Percentiles rank a stretch among this genome's conserved stretches.
Conservation (phyloP, 2,797 vertebrate species). For the Gambusia yucatana region DNA sequence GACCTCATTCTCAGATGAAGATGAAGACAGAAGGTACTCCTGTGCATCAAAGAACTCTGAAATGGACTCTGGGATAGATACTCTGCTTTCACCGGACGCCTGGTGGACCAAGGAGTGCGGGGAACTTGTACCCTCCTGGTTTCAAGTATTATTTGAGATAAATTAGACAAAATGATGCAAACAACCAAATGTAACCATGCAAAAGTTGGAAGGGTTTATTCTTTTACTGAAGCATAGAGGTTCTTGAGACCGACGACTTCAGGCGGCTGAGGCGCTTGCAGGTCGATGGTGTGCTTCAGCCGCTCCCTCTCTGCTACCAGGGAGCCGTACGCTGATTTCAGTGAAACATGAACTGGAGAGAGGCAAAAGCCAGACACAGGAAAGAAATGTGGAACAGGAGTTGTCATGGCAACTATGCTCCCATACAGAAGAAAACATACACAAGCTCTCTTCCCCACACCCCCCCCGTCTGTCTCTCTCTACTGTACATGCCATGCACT, state of each 20-base stretch:
- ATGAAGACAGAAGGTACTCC: constrained; percentile 95
- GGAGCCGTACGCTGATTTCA: constrained; percentile 89
- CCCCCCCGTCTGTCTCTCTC: background rate
- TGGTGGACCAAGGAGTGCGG: constrained; percentile 89
- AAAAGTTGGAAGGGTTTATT: constrained; percentile 1
- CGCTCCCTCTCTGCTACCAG: constrained; percentile 87
- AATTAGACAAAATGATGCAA: background rate
- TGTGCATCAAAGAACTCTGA: constrained; percentile 97
- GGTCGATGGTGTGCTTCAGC: constrained; percentile 87
- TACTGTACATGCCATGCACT: constrained; percentile 4
- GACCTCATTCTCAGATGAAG: constrained; percentile 98
- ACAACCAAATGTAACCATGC: background rate
- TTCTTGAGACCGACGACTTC: constrained; percentile 89
- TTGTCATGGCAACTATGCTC: constrained; percentile 60
- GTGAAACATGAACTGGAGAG: constrained; percentile 86
- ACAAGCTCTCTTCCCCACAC: background rate
- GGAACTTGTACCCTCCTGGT: constrained; percentile 84
- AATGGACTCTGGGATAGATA: constrained; percentile 92
- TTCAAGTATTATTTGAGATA: constrained; percentile 20
- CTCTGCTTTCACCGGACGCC: constrained; percentile 89
- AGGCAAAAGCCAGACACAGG: constrained; percentile 35
- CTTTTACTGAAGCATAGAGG: constrained; percentile 81
- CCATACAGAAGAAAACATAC: constrained; percentile 25
- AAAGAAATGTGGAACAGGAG: constrained; percentile 18
- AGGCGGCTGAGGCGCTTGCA: constrained; percentile 80